These are phyloP conservation scores for Intellagama lesueurii DNA, from an alignment of 2,797 vertebrate species.

Conservation along the genomic window DNA sequence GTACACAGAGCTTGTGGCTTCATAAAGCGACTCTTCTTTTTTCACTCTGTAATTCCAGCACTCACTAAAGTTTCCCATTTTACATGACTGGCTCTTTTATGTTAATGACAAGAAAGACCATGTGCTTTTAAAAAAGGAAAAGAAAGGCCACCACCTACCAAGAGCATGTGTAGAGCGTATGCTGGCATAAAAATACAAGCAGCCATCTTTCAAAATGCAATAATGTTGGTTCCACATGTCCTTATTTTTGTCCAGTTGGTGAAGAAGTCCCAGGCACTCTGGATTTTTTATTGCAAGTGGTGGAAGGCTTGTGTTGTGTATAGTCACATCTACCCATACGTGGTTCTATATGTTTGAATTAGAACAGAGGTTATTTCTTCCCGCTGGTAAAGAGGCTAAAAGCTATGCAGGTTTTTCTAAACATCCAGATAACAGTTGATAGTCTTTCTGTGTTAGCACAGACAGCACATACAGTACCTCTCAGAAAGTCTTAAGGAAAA, in stretches of 20 bases:
- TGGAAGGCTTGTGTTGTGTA: conserved; percentile 89
- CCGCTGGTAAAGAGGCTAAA: not conserved
- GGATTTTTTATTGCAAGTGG: conserved; percentile 92
- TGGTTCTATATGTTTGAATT: conserved; percentile 82
- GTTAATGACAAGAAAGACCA: not conserved
- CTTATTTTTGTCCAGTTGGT: conserved; percentile 84
- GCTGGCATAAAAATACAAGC: conserved; percentile 88
- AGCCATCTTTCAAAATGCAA: conserved; percentile 91
- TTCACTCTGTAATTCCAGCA: not conserved
- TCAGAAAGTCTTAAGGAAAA: not conserved
- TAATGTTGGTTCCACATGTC: conserved; percentile 88
- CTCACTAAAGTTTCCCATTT: not conserved
- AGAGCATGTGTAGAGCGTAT: conserved; percentile 89
- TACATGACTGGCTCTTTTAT: conserved; percentile 2
- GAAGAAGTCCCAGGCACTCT: conserved; percentile 90
- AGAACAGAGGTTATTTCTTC: not conserved
- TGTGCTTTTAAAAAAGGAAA: not conserved
- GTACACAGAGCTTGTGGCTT: not conserved
- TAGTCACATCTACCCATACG: conserved; percentile 92
- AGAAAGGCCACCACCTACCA: conserved; percentile 73
- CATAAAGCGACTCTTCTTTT: not conserved
- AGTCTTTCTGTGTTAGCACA: not conserved
- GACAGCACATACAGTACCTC: not conserved
- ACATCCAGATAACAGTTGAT: conserved; percentile 16
- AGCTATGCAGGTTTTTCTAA: not conserved